Base-by-base conservation (phyloP, 2,797 vertebrate species). In the Eupleurogrammus muticus region DNA sequence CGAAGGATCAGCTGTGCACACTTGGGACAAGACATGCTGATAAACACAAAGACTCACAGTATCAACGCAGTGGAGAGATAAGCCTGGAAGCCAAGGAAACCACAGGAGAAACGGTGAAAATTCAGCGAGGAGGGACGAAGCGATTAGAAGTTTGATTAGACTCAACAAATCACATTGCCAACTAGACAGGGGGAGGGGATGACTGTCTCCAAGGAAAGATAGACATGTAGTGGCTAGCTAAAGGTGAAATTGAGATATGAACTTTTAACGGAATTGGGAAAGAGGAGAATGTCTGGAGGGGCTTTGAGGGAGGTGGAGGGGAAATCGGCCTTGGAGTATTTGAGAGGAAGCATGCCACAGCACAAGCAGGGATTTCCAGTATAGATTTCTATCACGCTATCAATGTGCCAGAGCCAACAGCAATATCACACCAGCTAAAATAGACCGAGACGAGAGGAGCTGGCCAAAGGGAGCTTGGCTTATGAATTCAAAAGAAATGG, bases 341-440 rank as follows among this genome's bases (percentile, higher is more conserved):
- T 70, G 46, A 83, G 77, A 66, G 58, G 59, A 74, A 49, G 63
- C 47, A 24, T 12, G 48, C 57, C 46, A 61, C 77, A 73, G 80
- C 14, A 65, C 65, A 66, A 65, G 32, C 42, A 20, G 46, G 73
- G 65, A 79, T 71, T 56, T 77, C 65, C 63, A 51, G 76, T 68
- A 77, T 59, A 79, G 82, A 81, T 82, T 80, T 68, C 65, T 70
- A 82, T 82, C 81, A 49, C 9, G 60, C 66, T 36, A 81, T 72
- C 42, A 79, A 34, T 11, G 36, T 48, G 76, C 44, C 62, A 36
- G 56, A n/a, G 81, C 82, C 56, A 59, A 59, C 48, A 44, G n/a
- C 73, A 73, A 58, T 75, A 80, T 77, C 72, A 75, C 65, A 68
- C 61, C 24, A 48, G 54, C 40, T 9, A 66, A 64, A 5, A 23